These are phyloP conservation scores for Drosophila varians DNA, from an alignment of 1,140 invertebrate species.

Conservation along the genomic window DNA sequence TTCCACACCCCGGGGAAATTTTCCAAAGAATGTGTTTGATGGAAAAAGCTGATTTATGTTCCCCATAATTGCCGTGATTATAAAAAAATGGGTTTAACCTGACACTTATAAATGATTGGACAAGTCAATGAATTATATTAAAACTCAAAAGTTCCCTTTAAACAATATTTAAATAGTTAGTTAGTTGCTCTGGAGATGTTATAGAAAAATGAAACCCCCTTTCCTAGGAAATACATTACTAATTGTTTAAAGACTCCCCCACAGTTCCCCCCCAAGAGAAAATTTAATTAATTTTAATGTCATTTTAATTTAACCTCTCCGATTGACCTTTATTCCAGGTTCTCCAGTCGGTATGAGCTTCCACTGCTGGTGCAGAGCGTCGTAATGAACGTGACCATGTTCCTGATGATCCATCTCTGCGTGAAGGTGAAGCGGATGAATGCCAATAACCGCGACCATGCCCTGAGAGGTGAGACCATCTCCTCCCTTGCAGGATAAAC, in stretches of 20 bases:
- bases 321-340: constrained; percentile 87
- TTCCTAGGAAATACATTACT: too few species aligned
- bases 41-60: neutral
- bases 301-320: constrained; percentile 24
- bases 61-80: neutral
- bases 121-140: too few species aligned
- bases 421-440: constrained; percentile 93
- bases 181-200: too few species aligned
- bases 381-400: constrained; percentile 98
- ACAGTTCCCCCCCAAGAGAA: too few species aligned
- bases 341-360: constrained; percentile 97
- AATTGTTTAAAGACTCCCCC: too few species aligned
- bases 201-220: too few species aligned
- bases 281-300: constrained; percentile 53
- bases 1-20: neutral
- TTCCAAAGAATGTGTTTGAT: neutral
- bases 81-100: neutral
- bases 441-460: constrained; percentile 90
- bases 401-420: constrained; percentile 97
- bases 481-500: neutral
- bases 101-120: too few species aligned
- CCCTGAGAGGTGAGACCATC: constrained; percentile 90
- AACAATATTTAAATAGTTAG: too few species aligned
- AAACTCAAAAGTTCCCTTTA: too few species aligned
- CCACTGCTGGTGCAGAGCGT: constrained; percentile 98